Evolutionary conservation across 1,140 invertebrate species (phyloP).

Genomic region (Apis laboriosa): DNA sequence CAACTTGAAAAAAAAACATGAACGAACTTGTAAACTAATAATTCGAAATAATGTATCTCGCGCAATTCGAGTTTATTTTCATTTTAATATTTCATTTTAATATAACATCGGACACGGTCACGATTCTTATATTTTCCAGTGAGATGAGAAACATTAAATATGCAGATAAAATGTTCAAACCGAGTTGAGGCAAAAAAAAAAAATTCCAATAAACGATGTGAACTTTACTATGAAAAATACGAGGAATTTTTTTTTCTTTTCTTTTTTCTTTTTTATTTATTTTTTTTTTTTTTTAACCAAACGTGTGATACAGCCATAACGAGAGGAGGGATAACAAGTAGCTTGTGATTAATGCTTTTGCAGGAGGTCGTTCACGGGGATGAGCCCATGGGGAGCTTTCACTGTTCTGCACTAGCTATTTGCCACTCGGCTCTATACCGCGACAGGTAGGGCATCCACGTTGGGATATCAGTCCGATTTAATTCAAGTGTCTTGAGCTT

Average conservation of each 20-base stretch:
- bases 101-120: not conserved
- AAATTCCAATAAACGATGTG: not conserved
- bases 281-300: slow-evolving; percentile 60
- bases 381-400: slow-evolving; percentile 68
- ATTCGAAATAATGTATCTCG: no score
- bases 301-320: slow-evolving; percentile 70
- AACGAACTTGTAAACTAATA: no score
- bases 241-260: slow-evolving; percentile 48
- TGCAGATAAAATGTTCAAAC: not conserved
- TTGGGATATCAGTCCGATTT: slow-evolving; percentile 18
- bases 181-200: not conserved
- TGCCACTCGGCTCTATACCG: slow-evolving; percentile 60
- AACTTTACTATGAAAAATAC: not conserved
- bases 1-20: no score
- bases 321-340: slow-evolving; percentile 69
- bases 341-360: slow-evolving; percentile 76
- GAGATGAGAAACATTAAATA: not conserved
- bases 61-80: not conserved
- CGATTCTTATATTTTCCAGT: not conserved
- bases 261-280: slow-evolving; percentile 51
- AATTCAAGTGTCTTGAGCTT: slow-evolving; percentile 7
- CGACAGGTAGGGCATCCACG: slow-evolving; percentile 29
- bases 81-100: not conserved
- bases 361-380: slow-evolving; percentile 66
- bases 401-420: slow-evolving; percentile 67